Evolutionary conservation across 2,797 vertebrate species (phyloP), one percentile per base, ranked within the genome.

Genomic region (Gymnoscopelus microlampas): DNA sequence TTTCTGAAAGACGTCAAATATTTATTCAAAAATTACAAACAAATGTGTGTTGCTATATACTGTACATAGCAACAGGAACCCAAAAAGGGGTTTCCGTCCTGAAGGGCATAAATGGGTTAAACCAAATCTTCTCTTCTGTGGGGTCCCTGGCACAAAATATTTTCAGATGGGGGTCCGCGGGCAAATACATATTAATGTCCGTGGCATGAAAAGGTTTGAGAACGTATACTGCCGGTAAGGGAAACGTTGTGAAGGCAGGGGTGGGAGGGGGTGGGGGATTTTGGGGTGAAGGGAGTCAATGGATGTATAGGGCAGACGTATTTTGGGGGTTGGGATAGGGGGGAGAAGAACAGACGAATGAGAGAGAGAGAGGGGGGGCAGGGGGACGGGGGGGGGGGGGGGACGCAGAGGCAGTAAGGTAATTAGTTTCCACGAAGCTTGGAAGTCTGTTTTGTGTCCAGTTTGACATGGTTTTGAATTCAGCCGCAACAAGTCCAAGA

Each of bases 381-480:
- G 29, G 12, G 23, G 26, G 6, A 12, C 14, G 9, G 9, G 53
- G 54, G 75, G 50, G 57, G 0, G 68, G 62, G 9, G 9, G 39
- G 29, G 49, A 23, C 3, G 70, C 60, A 60, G 60, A 53, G 11
- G 60, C 63, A 49, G 61, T 59, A 15, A 64, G 54, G 71, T 76
- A 82, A 80, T 74, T 80, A 53, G 74, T 65, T 88, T 88, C 81
- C 81, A 84, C 79, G 80, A 89, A 89, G 56, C 70, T 44, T 44
- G 62, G 56, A 59, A 77, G 71, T 85, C 83, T 92, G 90, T 79
- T 87, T 90, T 84, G 53, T 70, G 81, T 91, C 86, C 56, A 68
- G 57, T 60, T 63, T 57, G 51, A 80, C 62, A 66, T 82, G 83
- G 70, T 86, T 89, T 83, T 75, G 53, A 66, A 56, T 85, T 68